Evolutionary conservation across 1,140 invertebrate genomes (phyloP), one percentile per base, ranked within the genome.

Genomic region (Batillaria attramentaria): DNA sequence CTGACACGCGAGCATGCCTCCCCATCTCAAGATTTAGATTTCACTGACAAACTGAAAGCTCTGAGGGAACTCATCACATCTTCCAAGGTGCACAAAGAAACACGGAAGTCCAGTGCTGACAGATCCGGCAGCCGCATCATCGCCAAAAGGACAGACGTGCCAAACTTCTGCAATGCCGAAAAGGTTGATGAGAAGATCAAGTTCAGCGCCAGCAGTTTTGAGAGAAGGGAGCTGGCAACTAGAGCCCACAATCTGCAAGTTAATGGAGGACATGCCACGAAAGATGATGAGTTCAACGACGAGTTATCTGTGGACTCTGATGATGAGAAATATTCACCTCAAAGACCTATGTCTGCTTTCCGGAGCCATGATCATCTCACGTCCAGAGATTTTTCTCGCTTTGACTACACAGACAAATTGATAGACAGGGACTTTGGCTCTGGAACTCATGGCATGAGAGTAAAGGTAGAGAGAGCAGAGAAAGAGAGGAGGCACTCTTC

Each of bases 21-120:
- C n/a, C n/a, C 35, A 3, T 42, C 39, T 41, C 73, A 35, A 39
- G 73, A 75, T 16, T 28, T 75, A n/a, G 73, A 75, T n/a, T 75
- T 75, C 39, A 62, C 73, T 13, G 73, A 75, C 50, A 75, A 75
- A 39, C 73, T 75, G 54, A 62, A 42, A 37, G 73, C 73, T 35
- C 37, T 75, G 16, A 57, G 37, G 35, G 35, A 75, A 16, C 73
- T 75, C 16, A 75, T 75, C n/a, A 28, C 73, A 3, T 75, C 73
- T 16, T 62, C 54, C 16, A 75, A 75, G 57, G 50, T 28, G 6
- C 68, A 39, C 24, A 39, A 42, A 39, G 39, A 46, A 28, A 37
- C 57, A 18, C 42, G 73, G n/a, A 57, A 42, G 18, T 39, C 73
- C 6, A 4, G 6, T 5, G 8, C 16, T 1, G 39, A 70, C 37